Percentiles rank a stretch among this genome's conserved stretches.
Evolutionary conservation across 1,140 invertebrate genomes (phyloP).

Genomic region (Steinernema feltiae): DNA sequence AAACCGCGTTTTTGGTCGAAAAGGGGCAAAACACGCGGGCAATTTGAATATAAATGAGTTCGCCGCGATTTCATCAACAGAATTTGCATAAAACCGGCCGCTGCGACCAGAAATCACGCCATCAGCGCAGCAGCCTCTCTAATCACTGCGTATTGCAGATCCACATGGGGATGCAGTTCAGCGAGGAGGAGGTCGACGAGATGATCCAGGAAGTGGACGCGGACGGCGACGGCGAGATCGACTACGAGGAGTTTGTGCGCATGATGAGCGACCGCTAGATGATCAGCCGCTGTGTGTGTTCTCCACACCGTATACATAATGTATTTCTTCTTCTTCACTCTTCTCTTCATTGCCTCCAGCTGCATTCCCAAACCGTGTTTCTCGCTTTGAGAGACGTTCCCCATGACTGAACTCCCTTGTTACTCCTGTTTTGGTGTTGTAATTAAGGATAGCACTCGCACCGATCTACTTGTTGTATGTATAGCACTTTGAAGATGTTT

Average conservation of each 20-base stretch:
- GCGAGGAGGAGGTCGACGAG: slow-evolving; percentile 95
- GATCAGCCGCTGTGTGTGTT: neutral
- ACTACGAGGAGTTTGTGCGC: slow-evolving; percentile 56
- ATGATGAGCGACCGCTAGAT: slow-evolving; percentile 24
- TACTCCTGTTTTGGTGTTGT: too few relatives aligned
- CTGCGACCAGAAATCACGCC: too few relatives aligned
- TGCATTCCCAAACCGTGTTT: neutral
- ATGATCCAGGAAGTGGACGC: slow-evolving; percentile 97
- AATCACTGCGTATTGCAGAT: slow-evolving; percentile 72
- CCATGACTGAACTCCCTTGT: too few relatives aligned
- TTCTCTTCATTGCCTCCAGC: neutral
- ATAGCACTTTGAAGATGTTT: too few relatives aligned
- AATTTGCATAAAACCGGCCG: too few relatives aligned
- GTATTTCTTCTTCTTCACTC: neutral
- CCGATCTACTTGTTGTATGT: too few relatives aligned
- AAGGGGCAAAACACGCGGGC: too few relatives aligned
- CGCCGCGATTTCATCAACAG: too few relatives aligned
- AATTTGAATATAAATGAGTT: too few relatives aligned
- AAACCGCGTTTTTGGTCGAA: too few relatives aligned
- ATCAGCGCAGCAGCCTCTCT: neutral
- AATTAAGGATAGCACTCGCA: too few relatives aligned
- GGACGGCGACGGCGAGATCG: slow-evolving; percentile 67
- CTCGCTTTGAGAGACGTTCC: too few relatives aligned
- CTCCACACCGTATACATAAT: neutral
- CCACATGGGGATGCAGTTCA: slow-evolving; percentile 95